Evolutionary conservation across 2,797 vertebrate genomes (phyloP).

Genomic region (Agapornis canus): DNA sequence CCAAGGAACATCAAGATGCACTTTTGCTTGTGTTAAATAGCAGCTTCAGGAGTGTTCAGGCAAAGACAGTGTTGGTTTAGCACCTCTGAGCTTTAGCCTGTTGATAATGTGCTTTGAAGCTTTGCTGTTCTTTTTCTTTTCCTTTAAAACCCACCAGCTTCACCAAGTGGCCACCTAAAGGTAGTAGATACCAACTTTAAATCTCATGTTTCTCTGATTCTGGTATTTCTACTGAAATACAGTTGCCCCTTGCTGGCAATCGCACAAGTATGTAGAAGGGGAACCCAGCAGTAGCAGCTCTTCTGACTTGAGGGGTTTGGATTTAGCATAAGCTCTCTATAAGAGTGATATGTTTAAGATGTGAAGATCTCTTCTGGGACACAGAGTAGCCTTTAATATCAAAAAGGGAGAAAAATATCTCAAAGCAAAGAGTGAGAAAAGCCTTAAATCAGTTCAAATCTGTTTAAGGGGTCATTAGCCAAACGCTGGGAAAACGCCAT

Average conservation of each 20-base stretch:
- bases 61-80: neutral
- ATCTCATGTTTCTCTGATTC: neutral
- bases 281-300: neutral
- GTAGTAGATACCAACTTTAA: neutral
- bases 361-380: neutral
- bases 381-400: neutral
- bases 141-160: slow-evolving; percentile 1
- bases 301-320: neutral
- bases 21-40: neutral
- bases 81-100: neutral
- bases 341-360: neutral
- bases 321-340: neutral
- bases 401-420: neutral
- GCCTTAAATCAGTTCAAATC: neutral
- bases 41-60: neutral
- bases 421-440: neutral
- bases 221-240: neutral
- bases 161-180: neutral
- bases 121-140: neutral
- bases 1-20: neutral
- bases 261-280: rapidly evolving
- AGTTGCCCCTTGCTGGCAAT: neutral
- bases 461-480: neutral
- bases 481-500: neutral
- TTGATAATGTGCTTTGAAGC: neutral